A percentile compares a stretch with the other conserved stretches of the same genome.
These are phyloP conservation scores for Lordiphosa collinella DNA, from an alignment of 1,140 invertebrate genomes.

Conservation along the genomic window DNA sequence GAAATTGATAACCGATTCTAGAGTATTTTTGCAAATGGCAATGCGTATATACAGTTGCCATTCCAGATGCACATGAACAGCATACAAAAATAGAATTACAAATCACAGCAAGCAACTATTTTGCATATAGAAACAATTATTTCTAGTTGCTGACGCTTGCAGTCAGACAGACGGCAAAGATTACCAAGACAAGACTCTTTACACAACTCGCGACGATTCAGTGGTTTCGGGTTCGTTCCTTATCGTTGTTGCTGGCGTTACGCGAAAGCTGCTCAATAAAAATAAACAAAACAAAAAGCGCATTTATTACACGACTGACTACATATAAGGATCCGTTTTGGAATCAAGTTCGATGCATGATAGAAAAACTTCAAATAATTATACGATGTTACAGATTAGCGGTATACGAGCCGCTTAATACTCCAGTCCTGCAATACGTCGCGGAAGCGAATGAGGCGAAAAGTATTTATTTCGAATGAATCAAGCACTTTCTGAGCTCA, in stretches of 20 bases:
- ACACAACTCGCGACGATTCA: slow-evolving; percentile 6
- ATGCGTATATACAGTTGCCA: slow-evolving; percentile 10
- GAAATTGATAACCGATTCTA: slow-evolving; percentile 1
- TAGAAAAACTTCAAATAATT: too few species aligned
- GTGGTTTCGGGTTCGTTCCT: slow-evolving; percentile 19
- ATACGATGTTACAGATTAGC: too few species aligned
- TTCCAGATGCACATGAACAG: slow-evolving; percentile 36
- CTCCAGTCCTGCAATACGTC: too few species aligned
- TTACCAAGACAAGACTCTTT: slow-evolving; percentile 16
- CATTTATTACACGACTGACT: background rate
- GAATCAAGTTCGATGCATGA: too few species aligned
- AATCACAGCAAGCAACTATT: slow-evolving; percentile 5
- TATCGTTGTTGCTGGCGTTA: slow-evolving; percentile 13
- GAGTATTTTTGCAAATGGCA: slow-evolving; percentile 7
- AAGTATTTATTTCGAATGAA: too few species aligned
- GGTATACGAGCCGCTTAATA: too few species aligned
- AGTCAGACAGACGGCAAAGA: slow-evolving; percentile 1
- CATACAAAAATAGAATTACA: slow-evolving; percentile 33
- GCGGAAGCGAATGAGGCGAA: too few species aligned
- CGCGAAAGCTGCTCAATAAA: too few species aligned
- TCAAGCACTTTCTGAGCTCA: too few species aligned
- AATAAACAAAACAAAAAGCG: too few species aligned
- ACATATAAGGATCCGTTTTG: too few species aligned
- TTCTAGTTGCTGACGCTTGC: slow-evolving; percentile 8
- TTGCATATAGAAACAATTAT: slow-evolving; percentile 2